Conservation (phyloP, 2,888 invertebrate species). For the Odontomyia ornata region DNA sequence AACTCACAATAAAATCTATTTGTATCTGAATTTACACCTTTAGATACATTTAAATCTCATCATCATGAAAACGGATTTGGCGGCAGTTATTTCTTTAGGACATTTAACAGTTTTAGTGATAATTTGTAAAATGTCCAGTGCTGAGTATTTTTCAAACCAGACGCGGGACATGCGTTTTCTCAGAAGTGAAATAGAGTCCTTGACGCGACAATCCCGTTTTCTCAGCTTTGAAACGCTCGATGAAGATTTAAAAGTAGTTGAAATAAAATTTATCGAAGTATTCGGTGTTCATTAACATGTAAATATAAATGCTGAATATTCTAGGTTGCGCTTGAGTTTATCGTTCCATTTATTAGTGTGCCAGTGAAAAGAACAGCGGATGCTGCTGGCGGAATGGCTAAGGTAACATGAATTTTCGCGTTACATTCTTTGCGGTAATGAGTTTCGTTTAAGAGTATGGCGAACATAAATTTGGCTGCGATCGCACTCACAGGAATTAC, state of each 20-base stretch:
- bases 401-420: constrained; percentile 1
- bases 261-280: background rate
- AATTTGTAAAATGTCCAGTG: background rate
- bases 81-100: background rate
- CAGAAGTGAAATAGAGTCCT: constrained; percentile 10
- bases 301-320: constrained; percentile 39
- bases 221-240: constrained; percentile 43
- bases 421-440: background rate
- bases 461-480: constrained; percentile 69
- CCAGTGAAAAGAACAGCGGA: constrained; percentile 66
- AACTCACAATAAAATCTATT: background rate
- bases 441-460: constrained; percentile 57
- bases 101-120: background rate
- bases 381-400: constrained; percentile 53
- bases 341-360: constrained; percentile 69
- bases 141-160: constrained; percentile 13
- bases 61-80: background rate
- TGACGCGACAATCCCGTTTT: constrained; percentile 41
- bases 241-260: constrained; percentile 44
- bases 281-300: background rate
- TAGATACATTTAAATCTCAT: background rate
- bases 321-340: constrained; percentile 70
- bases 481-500: constrained; percentile 67
- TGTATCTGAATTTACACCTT: background rate
- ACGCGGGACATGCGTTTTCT: background rate